Percentiles rank a stretch among this genome's conserved stretches.
phyloP scores from a whole-genome alignment of 2,888 invertebrate genomes.

The Noctua pronuba region DNA sequence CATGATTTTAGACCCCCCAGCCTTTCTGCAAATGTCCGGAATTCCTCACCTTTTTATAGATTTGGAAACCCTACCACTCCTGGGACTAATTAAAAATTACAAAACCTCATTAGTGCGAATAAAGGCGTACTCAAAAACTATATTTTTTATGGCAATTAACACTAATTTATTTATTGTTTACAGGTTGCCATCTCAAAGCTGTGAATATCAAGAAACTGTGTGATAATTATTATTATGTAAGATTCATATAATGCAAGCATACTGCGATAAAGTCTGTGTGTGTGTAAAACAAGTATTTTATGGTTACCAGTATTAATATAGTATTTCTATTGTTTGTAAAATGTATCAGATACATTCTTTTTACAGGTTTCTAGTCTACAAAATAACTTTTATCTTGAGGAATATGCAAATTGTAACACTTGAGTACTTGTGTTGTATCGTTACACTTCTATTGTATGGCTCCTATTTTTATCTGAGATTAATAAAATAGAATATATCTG shows the following conservation, averaged over 20 bases:
- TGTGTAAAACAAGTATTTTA: not conserved
- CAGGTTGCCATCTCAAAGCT: constrained; percentile 64
- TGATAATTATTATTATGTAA: constrained; percentile 20
- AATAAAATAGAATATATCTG: constrained; percentile 3
- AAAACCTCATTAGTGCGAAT: not conserved
- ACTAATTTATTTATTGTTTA: constrained; percentile 50
- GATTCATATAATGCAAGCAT: not conserved
- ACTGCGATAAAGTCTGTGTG: not conserved
- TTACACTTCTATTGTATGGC: not conserved
- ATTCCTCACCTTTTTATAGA: not conserved
- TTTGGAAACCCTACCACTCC: not conserved
- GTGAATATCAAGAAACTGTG: constrained; percentile 51
- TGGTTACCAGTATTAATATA: constrained; percentile 10
- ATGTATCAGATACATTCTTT: not conserved
- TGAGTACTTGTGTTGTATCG: not conserved
- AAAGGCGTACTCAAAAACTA: not conserved
- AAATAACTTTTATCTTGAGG: not conserved
- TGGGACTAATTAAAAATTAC: not conserved
- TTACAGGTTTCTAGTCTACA: not conserved
- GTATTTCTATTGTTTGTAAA: not conserved
- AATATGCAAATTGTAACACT: not conserved
- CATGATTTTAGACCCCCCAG: not conserved
- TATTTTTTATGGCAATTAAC: not conserved
- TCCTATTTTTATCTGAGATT: constrained; percentile 5
- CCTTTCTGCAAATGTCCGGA: not conserved